Conservation (phyloP, 2,797 vertebrate species). For the Pseudotriccus pelzelni region DNA sequence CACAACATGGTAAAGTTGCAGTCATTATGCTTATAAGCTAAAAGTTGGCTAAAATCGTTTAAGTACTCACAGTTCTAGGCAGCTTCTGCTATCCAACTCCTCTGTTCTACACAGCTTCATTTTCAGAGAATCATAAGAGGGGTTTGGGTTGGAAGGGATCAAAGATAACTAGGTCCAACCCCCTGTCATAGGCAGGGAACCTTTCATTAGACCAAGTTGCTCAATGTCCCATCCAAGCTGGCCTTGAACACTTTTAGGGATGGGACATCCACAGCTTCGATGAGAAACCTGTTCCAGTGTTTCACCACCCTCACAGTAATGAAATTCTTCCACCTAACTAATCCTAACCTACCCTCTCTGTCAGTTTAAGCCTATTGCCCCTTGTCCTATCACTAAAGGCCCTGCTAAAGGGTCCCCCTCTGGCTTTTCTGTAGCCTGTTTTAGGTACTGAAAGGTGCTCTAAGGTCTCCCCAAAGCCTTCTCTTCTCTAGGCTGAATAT, state of each 20-base stretch:
- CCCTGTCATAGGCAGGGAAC: neutral
- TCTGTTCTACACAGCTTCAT: rapidly evolving
- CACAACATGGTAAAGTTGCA: neutral
- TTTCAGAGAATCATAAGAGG: neutral
- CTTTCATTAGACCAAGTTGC: neutral
- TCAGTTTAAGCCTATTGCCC: neutral
- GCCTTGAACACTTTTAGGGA: neutral
- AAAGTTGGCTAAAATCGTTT: neutral
- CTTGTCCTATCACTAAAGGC: neutral
- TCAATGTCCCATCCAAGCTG: neutral
- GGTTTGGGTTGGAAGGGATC: neutral
- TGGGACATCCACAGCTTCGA: neutral
- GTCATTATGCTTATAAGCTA: neutral
- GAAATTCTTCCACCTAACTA: neutral
- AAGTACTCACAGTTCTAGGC: neutral
- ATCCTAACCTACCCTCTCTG: neutral
- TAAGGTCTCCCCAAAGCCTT: neutral
- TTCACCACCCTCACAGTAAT: neutral
- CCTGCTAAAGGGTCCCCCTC: neutral
- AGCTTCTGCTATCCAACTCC: neutral
- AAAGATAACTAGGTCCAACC: neutral
- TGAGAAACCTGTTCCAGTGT: neutral
- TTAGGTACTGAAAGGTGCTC: neutral
- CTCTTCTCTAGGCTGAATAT: neutral
- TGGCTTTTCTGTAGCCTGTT: neutral